A percentile compares a stretch with the other conserved stretches of the same genome.
Evolutionary conservation across 2,113 vertebrate genomes (phyloP).

Genomic region (Blennius ocellaris): DNA sequence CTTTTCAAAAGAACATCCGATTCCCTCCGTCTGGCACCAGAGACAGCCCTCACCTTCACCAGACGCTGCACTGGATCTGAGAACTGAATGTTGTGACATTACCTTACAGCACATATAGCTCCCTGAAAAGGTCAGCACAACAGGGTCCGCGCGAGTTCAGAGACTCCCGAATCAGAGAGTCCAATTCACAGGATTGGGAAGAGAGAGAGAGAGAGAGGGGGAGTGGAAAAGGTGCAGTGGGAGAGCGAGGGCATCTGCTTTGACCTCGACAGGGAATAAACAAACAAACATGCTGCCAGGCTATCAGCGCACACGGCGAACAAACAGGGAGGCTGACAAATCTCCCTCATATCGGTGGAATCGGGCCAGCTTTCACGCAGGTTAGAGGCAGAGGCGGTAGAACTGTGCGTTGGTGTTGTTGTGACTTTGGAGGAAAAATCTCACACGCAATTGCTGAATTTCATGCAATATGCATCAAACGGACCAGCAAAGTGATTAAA

Average conservation of each 20-base stretch:
- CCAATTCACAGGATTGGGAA: conserved; percentile 11
- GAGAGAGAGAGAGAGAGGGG: background rate
- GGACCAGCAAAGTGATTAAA: conserved; percentile 23
- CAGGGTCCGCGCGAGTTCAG: conserved; percentile 19
- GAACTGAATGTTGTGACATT: conserved; percentile 47
- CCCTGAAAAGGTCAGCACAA: conserved; percentile 59
- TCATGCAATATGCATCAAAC: too few species aligned
- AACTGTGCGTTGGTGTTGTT: conserved; percentile 21
- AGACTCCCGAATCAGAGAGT: conserved; percentile 31
- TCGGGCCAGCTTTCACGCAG: conserved; percentile 49
- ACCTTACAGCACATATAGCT: conserved; percentile 42
- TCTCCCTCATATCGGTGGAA: conserved; percentile 67
- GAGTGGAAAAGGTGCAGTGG: conserved; percentile 46
- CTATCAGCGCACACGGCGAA: conserved; percentile 64
- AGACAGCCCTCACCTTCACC: conserved; percentile 4
- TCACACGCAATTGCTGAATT: too few species aligned
- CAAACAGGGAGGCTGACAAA: conserved; percentile 70
- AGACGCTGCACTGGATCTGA: conserved; percentile 7
- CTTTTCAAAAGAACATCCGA: conserved; percentile 3
- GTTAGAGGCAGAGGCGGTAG: conserved; percentile 40
- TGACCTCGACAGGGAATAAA: conserved; percentile 75
- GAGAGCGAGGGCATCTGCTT: conserved; percentile 65
- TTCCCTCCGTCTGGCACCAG: background rate
- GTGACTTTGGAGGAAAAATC: conserved; percentile 15
- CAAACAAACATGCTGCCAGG: conserved; percentile 69